Evolutionary conservation across 2,797 vertebrate genomes (phyloP).

Genomic region (Acipenser transmontanus): DNA sequence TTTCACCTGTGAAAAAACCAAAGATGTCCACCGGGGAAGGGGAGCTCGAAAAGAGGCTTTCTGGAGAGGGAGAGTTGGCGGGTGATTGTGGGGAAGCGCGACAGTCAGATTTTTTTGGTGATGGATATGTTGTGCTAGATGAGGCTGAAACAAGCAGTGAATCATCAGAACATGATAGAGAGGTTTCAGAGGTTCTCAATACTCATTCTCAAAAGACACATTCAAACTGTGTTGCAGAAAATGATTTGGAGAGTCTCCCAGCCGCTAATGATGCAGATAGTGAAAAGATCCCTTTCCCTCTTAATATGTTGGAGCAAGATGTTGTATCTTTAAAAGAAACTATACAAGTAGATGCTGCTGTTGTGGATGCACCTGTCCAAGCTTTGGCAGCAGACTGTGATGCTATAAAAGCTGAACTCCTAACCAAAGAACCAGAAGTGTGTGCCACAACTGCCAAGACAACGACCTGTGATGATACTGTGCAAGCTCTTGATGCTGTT

Average conservation of each 20-base stretch:
- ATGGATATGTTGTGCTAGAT: slow-evolving; percentile 54
- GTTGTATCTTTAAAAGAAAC: no score
- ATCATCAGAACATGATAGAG: slow-evolving; percentile 18
- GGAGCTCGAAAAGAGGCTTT: background rate
- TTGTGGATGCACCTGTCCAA: no score
- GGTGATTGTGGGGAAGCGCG: slow-evolving; percentile 14
- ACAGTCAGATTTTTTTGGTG: slow-evolving; percentile 27
- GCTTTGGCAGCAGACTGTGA: slow-evolving; percentile 7
- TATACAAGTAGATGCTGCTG: no score
- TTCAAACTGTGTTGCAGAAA: background rate
- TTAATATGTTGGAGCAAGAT: no score
- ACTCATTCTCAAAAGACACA: no score
- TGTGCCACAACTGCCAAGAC: slow-evolving; percentile 11
- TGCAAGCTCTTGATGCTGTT: no score
- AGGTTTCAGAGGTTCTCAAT: background rate
- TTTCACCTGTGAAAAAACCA: slow-evolving; percentile 85
- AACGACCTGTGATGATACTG: background rate
- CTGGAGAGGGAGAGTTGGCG: slow-evolving; percentile 3
- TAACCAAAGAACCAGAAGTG: slow-evolving; percentile 8
- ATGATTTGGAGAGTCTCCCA: no score
- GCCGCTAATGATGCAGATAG: background rate
- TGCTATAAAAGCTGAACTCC: background rate
- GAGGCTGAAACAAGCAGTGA: slow-evolving; percentile 38
- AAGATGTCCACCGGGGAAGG: slow-evolving; percentile 5
- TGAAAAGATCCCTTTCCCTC: background rate